Evolutionary conservation across 2,888 invertebrate genomes (phyloP).

Genomic region (Leucophora obtusa): DNA sequence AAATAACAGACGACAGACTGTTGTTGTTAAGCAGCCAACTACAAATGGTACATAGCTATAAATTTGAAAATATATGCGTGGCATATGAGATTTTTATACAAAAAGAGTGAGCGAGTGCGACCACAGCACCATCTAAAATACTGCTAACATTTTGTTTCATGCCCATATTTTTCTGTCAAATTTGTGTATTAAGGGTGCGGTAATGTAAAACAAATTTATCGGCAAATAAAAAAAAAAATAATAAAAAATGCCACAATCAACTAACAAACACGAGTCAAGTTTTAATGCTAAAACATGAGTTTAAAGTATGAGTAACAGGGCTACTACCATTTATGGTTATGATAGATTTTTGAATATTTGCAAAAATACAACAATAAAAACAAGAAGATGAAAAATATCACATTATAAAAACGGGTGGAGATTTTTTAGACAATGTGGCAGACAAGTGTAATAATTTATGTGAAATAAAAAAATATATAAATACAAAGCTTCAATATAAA

Average conservation of each 20-base stretch:
- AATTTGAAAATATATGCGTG: background rate
- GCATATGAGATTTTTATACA: background rate
- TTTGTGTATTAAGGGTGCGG: constrained; percentile 47
- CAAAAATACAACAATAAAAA: constrained; percentile 14
- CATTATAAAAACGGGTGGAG: constrained; percentile 27
- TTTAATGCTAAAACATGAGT: constrained; percentile 7
- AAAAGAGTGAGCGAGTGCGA: background rate
- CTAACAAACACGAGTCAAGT: constrained; percentile 19
- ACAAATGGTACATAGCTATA: background rate
- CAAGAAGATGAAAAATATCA: constrained; percentile 12
- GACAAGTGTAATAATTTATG: constrained; percentile 61
- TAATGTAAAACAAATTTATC: constrained; percentile 26
- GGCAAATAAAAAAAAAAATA: constrained; percentile 18
- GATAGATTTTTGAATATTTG: constrained; percentile 5
- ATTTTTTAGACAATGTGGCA: constrained; percentile 58
- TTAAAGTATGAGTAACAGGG: constrained; percentile 18
- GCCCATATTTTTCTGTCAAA: background rate
- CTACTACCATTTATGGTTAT: constrained; percentile 26
- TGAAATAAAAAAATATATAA: constrained; percentile 43
- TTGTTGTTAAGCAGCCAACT: constrained; percentile 31
- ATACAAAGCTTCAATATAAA: constrained; percentile 34
- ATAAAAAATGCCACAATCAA: constrained; percentile 16
- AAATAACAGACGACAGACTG: constrained; percentile 29
- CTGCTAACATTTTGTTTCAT: constrained; percentile 2
- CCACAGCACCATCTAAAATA: background rate